These are phyloP conservation scores for Kuschelorhynchus macadamiae DNA, from an alignment of 2,888 invertebrate genomes.

Conservation along the genomic window DNA sequence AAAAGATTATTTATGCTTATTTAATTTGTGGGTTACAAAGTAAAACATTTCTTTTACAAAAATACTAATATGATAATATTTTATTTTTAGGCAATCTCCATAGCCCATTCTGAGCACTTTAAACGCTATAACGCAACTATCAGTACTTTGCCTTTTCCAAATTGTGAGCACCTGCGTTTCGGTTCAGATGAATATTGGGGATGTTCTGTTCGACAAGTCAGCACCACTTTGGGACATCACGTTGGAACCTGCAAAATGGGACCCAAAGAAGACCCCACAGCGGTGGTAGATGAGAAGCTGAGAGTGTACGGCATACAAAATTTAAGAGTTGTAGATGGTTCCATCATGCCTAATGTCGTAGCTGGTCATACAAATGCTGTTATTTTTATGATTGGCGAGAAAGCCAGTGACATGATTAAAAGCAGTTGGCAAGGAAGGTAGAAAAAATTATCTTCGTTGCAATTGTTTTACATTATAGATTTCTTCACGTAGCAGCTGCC, in stretches of 20 bases:
- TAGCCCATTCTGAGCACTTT: slow-evolving; percentile 72
- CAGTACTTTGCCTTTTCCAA: slow-evolving; percentile 75
- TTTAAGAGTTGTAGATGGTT: slow-evolving; percentile 74
- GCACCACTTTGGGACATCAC: slow-evolving; percentile 80
- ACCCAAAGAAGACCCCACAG: slow-evolving; percentile 62
- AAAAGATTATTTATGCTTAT: too few relatives aligned
- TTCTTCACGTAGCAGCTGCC: too few relatives aligned
- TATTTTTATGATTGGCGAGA: slow-evolving; percentile 74
- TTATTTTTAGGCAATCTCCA: slow-evolving; percentile 71
- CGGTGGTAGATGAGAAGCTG: slow-evolving; percentile 70
- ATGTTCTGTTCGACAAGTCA: slow-evolving; percentile 79
- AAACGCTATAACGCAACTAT: slow-evolving; percentile 71
- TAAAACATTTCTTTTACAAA: too few relatives aligned
- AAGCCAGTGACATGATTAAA: slow-evolving; percentile 73
- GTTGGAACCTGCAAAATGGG: slow-evolving; percentile 72
- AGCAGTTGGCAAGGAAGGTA: slow-evolving; percentile 62
- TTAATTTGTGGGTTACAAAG: too few relatives aligned
- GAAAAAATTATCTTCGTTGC: too few relatives aligned
- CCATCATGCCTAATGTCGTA: slow-evolving; percentile 73
- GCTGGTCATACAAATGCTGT: slow-evolving; percentile 74
- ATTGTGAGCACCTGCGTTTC: slow-evolving; percentile 76
- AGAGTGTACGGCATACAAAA: slow-evolving; percentile 71
- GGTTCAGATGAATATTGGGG: slow-evolving; percentile 81
- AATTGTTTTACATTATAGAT: too few relatives aligned
- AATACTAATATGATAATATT: too few relatives aligned